These are phyloP conservation scores for Dasypus novemcinctus DNA, from an alignment of 2,113 vertebrate genomes.

Conservation along the genomic window DNA sequence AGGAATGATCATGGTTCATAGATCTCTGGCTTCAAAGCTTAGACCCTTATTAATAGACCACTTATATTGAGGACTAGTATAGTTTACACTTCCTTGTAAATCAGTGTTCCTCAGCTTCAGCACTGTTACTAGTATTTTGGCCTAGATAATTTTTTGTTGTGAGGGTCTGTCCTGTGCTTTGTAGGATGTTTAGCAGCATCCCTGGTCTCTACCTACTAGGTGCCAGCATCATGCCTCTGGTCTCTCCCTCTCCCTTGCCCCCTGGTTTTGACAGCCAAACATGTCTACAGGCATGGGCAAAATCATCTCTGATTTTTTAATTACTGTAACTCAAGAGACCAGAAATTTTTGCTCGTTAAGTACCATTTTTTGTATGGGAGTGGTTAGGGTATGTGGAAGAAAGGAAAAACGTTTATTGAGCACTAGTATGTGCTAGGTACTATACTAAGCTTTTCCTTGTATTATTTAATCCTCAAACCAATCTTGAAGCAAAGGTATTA, in stretches of 20 bases:
- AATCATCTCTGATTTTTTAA: background rate
- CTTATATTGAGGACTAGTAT: too few species aligned
- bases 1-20: background rate
- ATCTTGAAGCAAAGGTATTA: background rate
- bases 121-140: background rate
- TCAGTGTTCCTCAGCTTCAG: background rate
- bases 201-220: background rate
- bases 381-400: background rate
- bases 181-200: background rate
- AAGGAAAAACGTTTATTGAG: background rate
- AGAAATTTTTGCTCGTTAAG: background rate
- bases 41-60: accelerated
- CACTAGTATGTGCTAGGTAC: background rate
- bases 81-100: background rate
- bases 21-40: background rate
- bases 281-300: background rate
- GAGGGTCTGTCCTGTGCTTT: background rate
- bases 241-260: background rate
- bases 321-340: background rate
- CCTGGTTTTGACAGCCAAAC: background rate
- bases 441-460: background rate
- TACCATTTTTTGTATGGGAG: background rate
- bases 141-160: background rate
- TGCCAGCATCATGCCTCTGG: too few species aligned
- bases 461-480: background rate